Evolutionary conservation across 2,797 vertebrate genomes (phyloP), one percentile per base, ranked within the genome.

Genomic region (Lutjanus campechanus): DNA sequence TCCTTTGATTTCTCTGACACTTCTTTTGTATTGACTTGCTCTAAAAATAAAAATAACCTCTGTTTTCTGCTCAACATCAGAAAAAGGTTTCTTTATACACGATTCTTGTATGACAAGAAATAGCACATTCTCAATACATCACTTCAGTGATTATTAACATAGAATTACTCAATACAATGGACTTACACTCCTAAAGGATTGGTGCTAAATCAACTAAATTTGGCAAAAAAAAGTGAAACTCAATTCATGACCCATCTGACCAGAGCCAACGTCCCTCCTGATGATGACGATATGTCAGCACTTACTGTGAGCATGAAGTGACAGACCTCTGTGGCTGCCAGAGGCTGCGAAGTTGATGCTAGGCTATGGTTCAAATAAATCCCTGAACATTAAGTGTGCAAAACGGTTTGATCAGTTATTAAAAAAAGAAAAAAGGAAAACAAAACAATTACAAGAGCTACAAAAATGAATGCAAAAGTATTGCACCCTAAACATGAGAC

Each of bases 21-120:
- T 63, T 83, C 59, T 86, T 73, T 83, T 83, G 86, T 90, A 84
- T 83, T 91, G 93, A 93, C 87, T 96, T 95, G 95, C 95, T 97
- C 96, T 98, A 96, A 97, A 98, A 98, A 92, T 97, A 97, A 98
- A 97, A 98, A 97, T 95, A 96, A 96, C 95, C 89, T 96, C 96
- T 96, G 92, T 93, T 97, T 97, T 96, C 97, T 97, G 97, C 96
- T 96, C 95, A 95, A 98, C 95, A 96, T 97, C 97, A 98, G 97
- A 98, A 98, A 97, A 96, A 95, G 87, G 89, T 91, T 89, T 79
- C 93, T 96, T 96, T 97, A 95, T 96, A 97, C 95, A 97, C 50
- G 74, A 96, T 95, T 98, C 98, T 99, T 99, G 98, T 98, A 98
- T 97, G 95, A 99, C 98, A 99, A 99, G 98, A 98, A 98, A 96